These are phyloP conservation scores for Hemiprocne comata DNA, from an alignment of 2,113 vertebrate species.

Conservation along the genomic window DNA sequence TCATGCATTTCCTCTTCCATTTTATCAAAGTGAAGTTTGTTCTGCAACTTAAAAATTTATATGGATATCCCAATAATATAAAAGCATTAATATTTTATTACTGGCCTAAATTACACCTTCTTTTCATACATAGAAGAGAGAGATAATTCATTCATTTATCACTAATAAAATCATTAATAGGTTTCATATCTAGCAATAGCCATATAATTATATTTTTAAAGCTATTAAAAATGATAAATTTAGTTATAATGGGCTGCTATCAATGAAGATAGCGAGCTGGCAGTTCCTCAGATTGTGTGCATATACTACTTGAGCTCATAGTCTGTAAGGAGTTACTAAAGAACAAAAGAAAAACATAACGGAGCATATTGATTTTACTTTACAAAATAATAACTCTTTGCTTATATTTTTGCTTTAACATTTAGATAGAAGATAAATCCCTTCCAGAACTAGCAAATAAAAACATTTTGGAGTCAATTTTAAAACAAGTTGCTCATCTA, in stretches of 20 bases:
- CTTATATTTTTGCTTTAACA: background rate
- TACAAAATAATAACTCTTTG: background rate
- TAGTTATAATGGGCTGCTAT: background rate
- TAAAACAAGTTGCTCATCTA: background rate
- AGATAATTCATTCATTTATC: background rate
- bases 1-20: background rate
- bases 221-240: background rate
- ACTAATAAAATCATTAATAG: conserved; percentile 6
- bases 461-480: background rate
- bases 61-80: background rate
- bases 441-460: background rate
- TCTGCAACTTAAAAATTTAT: background rate
- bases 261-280: background rate
- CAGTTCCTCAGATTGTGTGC: background rate
- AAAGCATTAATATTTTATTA: conserved; percentile 27
- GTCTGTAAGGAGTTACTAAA: background rate
- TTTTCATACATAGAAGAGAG: background rate
- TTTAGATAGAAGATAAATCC: background rate
- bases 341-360: background rate
- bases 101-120: background rate
- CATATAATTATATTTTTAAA: conserved; percentile 26
- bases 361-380: background rate
- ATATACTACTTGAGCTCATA: background rate
- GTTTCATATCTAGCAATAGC: background rate
- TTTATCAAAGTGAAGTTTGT: background rate